These are phyloP conservation scores for Acyrthosiphon pisum DNA, from an alignment of 1,140 invertebrate genomes.

Conservation along the genomic window DNA sequence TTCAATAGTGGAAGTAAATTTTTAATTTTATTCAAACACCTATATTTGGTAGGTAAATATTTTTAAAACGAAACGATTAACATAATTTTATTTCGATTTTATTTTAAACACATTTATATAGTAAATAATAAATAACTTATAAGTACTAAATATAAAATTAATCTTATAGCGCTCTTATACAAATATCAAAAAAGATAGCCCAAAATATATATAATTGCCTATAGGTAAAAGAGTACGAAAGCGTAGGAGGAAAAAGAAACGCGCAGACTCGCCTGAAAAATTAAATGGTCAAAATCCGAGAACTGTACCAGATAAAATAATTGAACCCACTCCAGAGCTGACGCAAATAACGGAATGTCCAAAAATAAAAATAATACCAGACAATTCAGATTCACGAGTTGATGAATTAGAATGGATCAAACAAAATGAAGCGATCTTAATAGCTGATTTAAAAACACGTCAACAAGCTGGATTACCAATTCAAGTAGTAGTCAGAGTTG, in stretches of 20 bases:
- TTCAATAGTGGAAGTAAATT: background rate
- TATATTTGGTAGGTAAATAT: background rate
- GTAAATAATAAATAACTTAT: background rate
- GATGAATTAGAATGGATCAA: slow-evolving; percentile 47
- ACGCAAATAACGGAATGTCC: background rate
- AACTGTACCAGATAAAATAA: slow-evolving; percentile 9
- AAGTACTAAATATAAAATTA: background rate
- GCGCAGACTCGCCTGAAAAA: background rate
- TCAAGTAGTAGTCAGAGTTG: slow-evolving; percentile 38
- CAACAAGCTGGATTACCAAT: slow-evolving; percentile 42
- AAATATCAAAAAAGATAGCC: background rate
- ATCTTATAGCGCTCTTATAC: background rate
- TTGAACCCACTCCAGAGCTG: background rate
- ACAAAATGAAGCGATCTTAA: slow-evolving; percentile 43
- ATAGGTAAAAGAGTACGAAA: slow-evolving; percentile 55
- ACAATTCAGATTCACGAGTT: background rate
- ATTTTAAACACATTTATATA: background rate
- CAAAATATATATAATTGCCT: slow-evolving; percentile 7
- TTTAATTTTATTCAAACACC: slow-evolving; percentile 11
- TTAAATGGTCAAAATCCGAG: background rate
- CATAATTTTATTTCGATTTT: background rate
- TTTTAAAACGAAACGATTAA: background rate
- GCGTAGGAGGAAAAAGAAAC: slow-evolving; percentile 55
- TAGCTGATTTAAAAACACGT: slow-evolving; percentile 38
- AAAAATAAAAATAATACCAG: slow-evolving; percentile 35